A percentile compares a stretch with the other conserved stretches of the same genome.
phyloP scores from a whole-genome alignment of 2,113 vertebrate genomes.

The Gnathonemus echidnorhynchus region DNA sequence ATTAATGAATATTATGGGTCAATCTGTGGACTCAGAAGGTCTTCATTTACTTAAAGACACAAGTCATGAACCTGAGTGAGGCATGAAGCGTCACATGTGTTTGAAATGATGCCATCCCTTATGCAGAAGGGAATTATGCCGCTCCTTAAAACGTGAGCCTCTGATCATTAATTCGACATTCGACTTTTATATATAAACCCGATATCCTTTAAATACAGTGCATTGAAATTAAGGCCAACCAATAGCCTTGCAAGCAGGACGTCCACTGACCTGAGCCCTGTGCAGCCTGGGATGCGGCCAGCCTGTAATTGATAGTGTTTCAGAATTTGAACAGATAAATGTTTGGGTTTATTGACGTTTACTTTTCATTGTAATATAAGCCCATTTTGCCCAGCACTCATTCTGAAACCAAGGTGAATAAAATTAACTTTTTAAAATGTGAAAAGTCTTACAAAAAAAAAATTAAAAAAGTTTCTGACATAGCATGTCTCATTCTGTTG shows the following conservation, averaged over 20 bases:
- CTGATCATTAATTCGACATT: background rate
- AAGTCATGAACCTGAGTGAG: constrained; percentile 44
- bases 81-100: constrained; percentile 33
- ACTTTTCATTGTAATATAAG: background rate
- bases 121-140: background rate
- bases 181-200: background rate
- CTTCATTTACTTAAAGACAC: constrained; percentile 53
- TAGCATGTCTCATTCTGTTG: background rate
- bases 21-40: constrained; percentile 46
- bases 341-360: background rate
- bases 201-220: background rate
- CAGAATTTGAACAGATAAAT: background rate
- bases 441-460: background rate
- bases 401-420: background rate
- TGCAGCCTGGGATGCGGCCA: background rate
- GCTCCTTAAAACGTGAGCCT: background rate
- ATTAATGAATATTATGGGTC: constrained; percentile 60
- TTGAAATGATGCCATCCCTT: constrained; percentile 34
- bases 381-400: background rate
- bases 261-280: background rate
- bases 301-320: background rate
- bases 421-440: background rate
- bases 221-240: background rate
- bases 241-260: background rate
- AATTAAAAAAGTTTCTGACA: background rate